Base-by-base conservation (phyloP, 2,113 vertebrate species). In the Fulica atra region DNA sequence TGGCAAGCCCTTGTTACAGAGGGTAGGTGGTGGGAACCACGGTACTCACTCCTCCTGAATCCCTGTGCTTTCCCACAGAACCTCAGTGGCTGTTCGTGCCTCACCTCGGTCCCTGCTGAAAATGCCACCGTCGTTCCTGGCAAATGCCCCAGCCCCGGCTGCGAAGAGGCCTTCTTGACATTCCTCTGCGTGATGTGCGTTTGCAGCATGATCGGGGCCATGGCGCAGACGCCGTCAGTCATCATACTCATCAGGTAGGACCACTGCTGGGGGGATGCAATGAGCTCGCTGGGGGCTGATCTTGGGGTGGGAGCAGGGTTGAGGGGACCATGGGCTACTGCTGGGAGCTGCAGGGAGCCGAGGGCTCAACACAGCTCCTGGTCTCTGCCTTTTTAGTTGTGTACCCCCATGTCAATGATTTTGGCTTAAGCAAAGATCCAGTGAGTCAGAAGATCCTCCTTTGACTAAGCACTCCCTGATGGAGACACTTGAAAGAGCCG, bases 141-240 rank as follows among this genome's bases (percentile, higher is more conserved):
- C 36, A 99, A 99, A 54, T 99, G 99, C 95, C 99, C 99, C 48
- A 99, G 98, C 40, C 98, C 99, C 0, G 99, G 99, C 88, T 99
- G 99, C 24, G 98, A 99, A 96, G 98, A 99, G 97, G 97, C 98
- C 95, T 99, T 99, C 97, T 98, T 99, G 97, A 99, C 98, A 97
- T 99, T 99, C 98, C 98, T 99, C 57, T 99, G 99, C 14, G 98
- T 99, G 96, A 99, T 99, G 98, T 99, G 99, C 21, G 98, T 98
- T 89, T 99, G 99, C 98, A 99, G 99, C 97, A 98, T 99, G 98
- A 99, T 99, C 0, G 99, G 99, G 71, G 99, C 99, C 86, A 99
- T 99, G 99, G 99, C 99, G 0, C 99, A 99, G 98, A 99, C 99
- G 0, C 99, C 99, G 1, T 99, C 99, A 0, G 99, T 99, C 95